Evolutionary conservation across 2,797 vertebrate genomes (phyloP), one percentile per base, ranked within the genome.

Genomic region (Lateolabrax maculatus): DNA sequence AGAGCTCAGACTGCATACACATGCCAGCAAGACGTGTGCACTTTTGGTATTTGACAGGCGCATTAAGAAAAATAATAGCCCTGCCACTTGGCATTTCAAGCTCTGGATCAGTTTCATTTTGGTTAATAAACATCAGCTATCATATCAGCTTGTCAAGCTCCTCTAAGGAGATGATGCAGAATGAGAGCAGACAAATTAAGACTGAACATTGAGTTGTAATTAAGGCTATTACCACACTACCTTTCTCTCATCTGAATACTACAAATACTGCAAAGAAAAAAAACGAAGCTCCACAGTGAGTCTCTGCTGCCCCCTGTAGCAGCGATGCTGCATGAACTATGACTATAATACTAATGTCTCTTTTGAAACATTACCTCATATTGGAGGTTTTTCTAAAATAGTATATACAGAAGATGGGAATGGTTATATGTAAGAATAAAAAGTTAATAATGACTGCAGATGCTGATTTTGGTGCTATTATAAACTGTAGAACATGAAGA

Each of bases 241-340:
- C 19, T 67, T 75, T 75, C 51, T 34, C 55, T 80, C 31, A 52
- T 70, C 77, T 78, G 31, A 83, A 46, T 61, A 41, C 27, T 43
- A 65, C 6, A 68, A 71, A 81, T 44, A 52, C 70, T 63, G 51
- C 64, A 67, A 52, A 57, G 36, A 4, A 29, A 23, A 23, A 16
- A 43, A 36, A 7, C 18, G 13, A 48, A 29, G 34, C 16, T 2
- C 7, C 44, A 63, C 37, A 39, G 66, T 57, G 66, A 71, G 39
- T 56, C 81, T 90, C 69, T 90, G 78, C 85, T 91, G 87, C 90
- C 83, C 81, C 69, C 84, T 89, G 80, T 18, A 65, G 88, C 37
- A 60, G 7, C 9, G 78, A 31, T 2, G 15, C 27, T 6, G 15
- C 15, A 53, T 64, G 31, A 58, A 13, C 63, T 68, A 74, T 64